These are phyloP conservation scores for Hemaris fuciformis DNA, from an alignment of 2,888 invertebrate genomes.

Conservation along the genomic window DNA sequence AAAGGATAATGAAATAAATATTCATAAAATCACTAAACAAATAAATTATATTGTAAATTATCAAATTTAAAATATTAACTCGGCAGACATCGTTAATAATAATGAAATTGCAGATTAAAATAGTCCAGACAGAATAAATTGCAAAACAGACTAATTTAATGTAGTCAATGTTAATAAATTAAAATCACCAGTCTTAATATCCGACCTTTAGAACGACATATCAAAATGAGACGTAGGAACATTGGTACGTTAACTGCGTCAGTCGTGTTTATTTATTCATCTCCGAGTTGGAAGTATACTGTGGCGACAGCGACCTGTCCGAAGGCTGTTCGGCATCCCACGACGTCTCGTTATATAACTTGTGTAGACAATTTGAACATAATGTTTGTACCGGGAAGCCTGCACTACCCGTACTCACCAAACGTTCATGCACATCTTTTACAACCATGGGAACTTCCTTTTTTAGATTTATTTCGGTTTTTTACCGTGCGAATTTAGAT, in stretches of 20 bases:
- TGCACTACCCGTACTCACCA: not conserved
- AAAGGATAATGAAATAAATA: too few relatives aligned
- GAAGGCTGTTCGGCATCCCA: conserved; percentile 56
- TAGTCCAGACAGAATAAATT: not conserved
- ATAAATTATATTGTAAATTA: too few relatives aligned
- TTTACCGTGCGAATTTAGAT: conserved; percentile 14
- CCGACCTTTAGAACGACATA: not conserved
- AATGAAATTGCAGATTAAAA: not conserved
- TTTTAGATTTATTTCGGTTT: conserved; percentile 10
- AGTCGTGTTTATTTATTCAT: conserved; percentile 17
- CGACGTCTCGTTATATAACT: conserved; percentile 49
- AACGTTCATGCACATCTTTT: conserved; percentile 11
- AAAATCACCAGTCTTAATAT: not conserved
- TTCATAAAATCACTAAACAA: too few relatives aligned
- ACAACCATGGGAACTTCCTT: conserved; percentile 11
- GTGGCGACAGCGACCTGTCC: conserved; percentile 52
- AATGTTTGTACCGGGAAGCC: conserved; percentile 14
- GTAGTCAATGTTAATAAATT: not conserved
- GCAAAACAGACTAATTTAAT: not conserved
- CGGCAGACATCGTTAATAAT: not conserved
- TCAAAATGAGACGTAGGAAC: not conserved
- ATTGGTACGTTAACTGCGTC: not conserved
- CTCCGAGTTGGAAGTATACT: conserved; percentile 47
- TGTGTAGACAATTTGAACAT: conserved; percentile 23
- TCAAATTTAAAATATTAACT: too few relatives aligned